These are phyloP conservation scores for Psettodes erumei DNA, from an alignment of 2,113 vertebrate species.

Conservation along the genomic window DNA sequence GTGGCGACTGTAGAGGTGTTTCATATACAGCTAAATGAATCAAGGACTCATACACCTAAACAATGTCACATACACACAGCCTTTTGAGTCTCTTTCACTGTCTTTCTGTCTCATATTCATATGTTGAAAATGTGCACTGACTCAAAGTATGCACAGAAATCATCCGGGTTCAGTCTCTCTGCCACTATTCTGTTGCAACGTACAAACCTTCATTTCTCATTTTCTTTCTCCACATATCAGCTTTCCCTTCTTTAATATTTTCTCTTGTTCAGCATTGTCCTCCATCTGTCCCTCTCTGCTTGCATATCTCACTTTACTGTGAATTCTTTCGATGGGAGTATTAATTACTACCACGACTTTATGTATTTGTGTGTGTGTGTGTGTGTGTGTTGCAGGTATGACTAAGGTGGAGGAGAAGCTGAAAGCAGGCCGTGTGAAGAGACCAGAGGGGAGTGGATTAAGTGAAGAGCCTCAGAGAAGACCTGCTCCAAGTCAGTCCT, in stretches of 20 bases:
- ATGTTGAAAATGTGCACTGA: conserved; percentile 51
- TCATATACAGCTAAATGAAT: conserved; percentile 62
- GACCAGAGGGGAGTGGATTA: conserved; percentile 80
- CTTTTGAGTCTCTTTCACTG: conserved; percentile 10
- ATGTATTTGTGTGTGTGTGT: conserved; percentile 1
- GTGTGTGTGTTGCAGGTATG: conserved; percentile 83
- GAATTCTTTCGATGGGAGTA: conserved; percentile 11
- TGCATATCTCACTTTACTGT: conserved; percentile 23
- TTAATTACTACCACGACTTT: conserved; percentile 28
- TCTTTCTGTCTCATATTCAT: conserved; percentile 47
- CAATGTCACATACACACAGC: conserved; percentile 22
- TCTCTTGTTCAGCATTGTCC: conserved; percentile 47
- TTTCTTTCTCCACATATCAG: conserved; percentile 23
- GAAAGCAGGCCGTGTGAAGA: conserved; percentile 89
- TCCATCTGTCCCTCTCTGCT: conserved; percentile 21
- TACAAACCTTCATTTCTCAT: conserved; percentile 24
- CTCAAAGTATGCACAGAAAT: conserved; percentile 39
- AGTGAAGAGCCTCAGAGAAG: conserved; percentile 87
- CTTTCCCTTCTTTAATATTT: conserved; percentile 37
- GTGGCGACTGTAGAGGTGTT: conserved; percentile 60
- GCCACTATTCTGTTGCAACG: conserved; percentile 8
- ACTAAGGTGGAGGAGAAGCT: conserved; percentile 96
- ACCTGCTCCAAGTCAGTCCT: conserved; percentile 63
- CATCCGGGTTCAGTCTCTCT: conserved; percentile 17
- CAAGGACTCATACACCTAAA: conserved; percentile 32